phyloP scores from a whole-genome alignment of 2,888 invertebrate genomes.

The Exephanes ischioxanthus region DNA sequence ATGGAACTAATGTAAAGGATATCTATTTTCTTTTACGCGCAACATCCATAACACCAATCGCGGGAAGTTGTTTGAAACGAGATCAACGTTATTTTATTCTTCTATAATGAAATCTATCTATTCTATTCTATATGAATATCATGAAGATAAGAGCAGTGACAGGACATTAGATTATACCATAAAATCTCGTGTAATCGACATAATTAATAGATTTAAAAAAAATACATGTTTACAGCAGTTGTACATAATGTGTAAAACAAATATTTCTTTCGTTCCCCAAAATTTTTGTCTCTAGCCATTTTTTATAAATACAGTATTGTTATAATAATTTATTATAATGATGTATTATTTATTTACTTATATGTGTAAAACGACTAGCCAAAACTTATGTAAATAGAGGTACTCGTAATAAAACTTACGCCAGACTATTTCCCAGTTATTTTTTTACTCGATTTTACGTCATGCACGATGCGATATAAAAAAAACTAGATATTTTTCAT shows the following conservation, averaged over 20 bases:
- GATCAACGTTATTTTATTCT: conserved; percentile 50
- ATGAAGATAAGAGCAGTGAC: conserved; percentile 53
- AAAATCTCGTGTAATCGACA: conserved; percentile 52
- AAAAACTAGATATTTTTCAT: background rate
- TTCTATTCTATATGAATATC: conserved; percentile 33
- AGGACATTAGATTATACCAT: conserved; percentile 45
- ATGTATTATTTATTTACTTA: conserved; percentile 75
- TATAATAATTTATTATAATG: conserved; percentile 79
- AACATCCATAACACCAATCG: conserved; percentile 59
- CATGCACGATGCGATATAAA: background rate
- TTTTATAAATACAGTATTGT: conserved; percentile 78
- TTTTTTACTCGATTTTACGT: conserved; percentile 29
- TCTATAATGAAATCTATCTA: conserved; percentile 3
- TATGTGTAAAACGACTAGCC: conserved; percentile 78
- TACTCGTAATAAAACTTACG: conserved; percentile 78
- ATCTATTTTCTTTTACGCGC: conserved; percentile 58
- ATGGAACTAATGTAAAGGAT: conserved; percentile 49
- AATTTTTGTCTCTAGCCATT: conserved; percentile 65
- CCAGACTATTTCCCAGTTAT: conserved; percentile 53
- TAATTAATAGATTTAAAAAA: conserved; percentile 46
- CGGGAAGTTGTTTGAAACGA: conserved; percentile 58
- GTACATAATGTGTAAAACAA: conserved; percentile 82
- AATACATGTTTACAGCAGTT: conserved; percentile 73
- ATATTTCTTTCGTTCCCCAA: conserved; percentile 71
- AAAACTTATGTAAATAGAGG: conserved; percentile 82